Evolutionary conservation across 2,797 vertebrate genomes (phyloP), one percentile per base, ranked within the genome.

Genomic region (Falco cherrug): DNA sequence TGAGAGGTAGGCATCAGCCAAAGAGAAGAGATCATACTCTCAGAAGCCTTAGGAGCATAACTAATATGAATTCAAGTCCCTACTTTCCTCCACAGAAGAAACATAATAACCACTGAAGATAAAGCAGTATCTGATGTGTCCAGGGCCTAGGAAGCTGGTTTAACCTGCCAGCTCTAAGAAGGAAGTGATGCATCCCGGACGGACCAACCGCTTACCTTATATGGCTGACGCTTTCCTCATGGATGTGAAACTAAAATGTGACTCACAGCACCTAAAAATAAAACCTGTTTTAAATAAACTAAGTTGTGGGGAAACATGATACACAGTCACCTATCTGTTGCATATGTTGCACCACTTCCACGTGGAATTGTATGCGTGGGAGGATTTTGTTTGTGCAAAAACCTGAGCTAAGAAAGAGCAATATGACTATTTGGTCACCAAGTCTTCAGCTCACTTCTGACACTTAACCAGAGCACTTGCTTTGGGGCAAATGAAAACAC

Each of bases 151-250:
- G 82, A 95, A 90, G 70, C 10, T 45, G n/a, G 28, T 73, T 90
- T 35, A 93, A 87, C 53, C 78, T 87, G 56, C 35, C 87, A 84
- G 60, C 64, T 86, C 17, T 60, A 53, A 45, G 19, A 74, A 89
- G 95, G 95, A 96, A 95, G 45, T 95, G 94, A 92, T 82, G 45
- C 56, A 88, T 84, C 51, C 90, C 74, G 75, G 90, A 76, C n/a
- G 21, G 79, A 53, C 77, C 64, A 33, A 57, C 43, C 24, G 48
- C 45, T 96, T 53, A 50, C 93, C 93, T 92, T 88, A 96, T 87
- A 94, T 82, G 95, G 95, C 56, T 93, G 67, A 87, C 89, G 56
- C 39, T 76, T 90, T 88, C 43, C 61, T 76, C 28, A 56, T 80
- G 67, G 83, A 89, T 94, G 35, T 78, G 63, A 84, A 96, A 95